Percentiles rank a stretch among this genome's conserved stretches.
These are phyloP conservation scores for Marmota flaviventris DNA, from an alignment of 2,113 vertebrate species.

Conservation along the genomic window DNA sequence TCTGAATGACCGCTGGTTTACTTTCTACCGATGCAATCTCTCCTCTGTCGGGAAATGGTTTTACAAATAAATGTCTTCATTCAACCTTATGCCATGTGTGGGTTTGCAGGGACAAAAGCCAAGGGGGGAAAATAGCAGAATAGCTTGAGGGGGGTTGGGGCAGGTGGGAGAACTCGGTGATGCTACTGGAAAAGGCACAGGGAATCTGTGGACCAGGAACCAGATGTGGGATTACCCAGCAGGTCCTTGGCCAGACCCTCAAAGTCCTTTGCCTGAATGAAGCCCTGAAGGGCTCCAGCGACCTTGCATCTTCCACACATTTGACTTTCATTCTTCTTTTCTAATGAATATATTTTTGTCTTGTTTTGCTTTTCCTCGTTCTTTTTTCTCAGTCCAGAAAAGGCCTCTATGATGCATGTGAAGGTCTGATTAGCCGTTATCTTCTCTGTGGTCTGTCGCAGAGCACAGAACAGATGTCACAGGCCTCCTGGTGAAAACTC, in stretches of 20 bases:
- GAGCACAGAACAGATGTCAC: neutral
- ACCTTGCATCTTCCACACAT: neutral
- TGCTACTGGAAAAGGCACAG: neutral
- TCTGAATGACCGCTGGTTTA: conserved; percentile 51
- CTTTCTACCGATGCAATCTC: conserved; percentile 69
- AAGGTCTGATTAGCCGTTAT: neutral
- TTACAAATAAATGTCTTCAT: conserved; percentile 88
- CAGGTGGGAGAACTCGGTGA: neutral
- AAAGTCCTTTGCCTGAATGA: neutral
- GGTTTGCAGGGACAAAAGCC: neutral
- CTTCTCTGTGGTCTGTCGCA: neutral
- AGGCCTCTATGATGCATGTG: neutral
- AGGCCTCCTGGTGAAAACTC: neutral
- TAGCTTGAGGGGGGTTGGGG: neutral
- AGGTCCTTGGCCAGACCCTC: neutral
- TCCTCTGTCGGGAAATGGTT: conserved; percentile 81
- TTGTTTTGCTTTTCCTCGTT: neutral
- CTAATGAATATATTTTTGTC: neutral
- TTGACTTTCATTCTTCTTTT: neutral
- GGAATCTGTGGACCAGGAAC: neutral
- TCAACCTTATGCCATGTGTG: neutral
- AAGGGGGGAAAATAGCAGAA: neutral
- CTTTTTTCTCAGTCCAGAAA: neutral
- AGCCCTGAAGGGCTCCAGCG: neutral
- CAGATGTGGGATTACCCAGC: neutral